phyloP scores from a whole-genome alignment of 2,113 vertebrate species.

The Crotalus viridis region DNA sequence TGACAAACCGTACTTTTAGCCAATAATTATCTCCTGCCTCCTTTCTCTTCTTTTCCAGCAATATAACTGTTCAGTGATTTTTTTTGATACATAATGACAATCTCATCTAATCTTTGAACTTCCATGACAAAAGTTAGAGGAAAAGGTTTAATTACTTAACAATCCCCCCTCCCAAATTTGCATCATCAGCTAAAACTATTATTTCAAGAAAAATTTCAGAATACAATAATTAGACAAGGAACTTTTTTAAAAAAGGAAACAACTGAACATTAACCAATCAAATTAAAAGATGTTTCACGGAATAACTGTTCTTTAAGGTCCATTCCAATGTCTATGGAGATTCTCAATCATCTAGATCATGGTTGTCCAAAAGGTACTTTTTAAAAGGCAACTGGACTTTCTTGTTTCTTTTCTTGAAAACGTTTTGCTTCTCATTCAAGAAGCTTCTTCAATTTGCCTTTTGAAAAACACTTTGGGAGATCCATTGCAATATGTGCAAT shows the following conservation, averaged over 20 bases:
- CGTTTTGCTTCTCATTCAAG: neutral
- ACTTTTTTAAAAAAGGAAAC: neutral
- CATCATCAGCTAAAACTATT: neutral
- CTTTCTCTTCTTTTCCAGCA: neutral
- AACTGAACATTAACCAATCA: neutral
- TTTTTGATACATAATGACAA: neutral
- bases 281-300: neutral
- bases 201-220: neutral
- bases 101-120: conserved; percentile 6
- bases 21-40: conserved; percentile 11
- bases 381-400: neutral
- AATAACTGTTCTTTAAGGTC: neutral
- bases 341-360: neutral
- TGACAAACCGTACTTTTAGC: conserved; percentile 4
- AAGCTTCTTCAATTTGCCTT: neutral
- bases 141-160: conserved; percentile 11
- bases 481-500: neutral
- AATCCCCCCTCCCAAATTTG: neutral
- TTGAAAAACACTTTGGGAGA: neutral
- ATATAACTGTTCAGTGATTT: neutral
- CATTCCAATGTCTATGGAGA: neutral
- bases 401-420: neutral
- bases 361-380: neutral
- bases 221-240: neutral
- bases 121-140: neutral